Percentiles rank a stretch among this genome's conserved stretches.
Conservation (phyloP, 1,140 invertebrate species). For the Drosophila ambigua region DNA sequence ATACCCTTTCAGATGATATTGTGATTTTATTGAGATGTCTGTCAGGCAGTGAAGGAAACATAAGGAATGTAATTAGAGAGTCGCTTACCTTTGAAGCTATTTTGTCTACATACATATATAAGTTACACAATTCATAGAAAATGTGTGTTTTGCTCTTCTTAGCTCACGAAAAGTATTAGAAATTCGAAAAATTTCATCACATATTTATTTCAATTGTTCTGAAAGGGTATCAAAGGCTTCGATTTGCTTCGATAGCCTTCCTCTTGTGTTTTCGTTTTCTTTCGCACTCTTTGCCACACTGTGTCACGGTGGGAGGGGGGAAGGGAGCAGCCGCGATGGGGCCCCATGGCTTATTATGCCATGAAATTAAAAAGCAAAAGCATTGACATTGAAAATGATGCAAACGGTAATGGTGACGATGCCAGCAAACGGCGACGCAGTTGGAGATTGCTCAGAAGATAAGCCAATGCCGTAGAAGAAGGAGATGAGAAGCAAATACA, state of each 20-base stretch:
- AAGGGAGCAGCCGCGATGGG: background rate
- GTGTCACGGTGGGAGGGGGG: conserved; percentile 5
- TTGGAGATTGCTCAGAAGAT: conserved; percentile 19
- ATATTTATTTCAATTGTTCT: background rate
- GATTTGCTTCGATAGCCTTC: background rate
- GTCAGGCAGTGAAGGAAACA: no score
- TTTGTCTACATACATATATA: no score
- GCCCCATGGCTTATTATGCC: conserved; percentile 59
- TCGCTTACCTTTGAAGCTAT: no score
- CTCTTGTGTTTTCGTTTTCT: conserved; percentile 52
- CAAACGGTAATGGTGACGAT: conserved; percentile 31
- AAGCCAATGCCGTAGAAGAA: conserved; percentile 12
- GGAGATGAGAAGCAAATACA: conserved; percentile 15
- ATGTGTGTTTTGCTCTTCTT: no score
- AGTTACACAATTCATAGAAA: no score
- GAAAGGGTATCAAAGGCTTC: background rate
- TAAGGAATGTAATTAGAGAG: no score
- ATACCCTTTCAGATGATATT: no score
- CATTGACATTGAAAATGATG: conserved; percentile 81
- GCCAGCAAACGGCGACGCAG: conserved; percentile 1
- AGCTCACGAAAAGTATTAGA: no score
- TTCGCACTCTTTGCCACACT: conserved; percentile 10
- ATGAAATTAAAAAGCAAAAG: conserved; percentile 67
- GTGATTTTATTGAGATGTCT: no score
- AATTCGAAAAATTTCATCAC: no score